phyloP scores from a whole-genome alignment of 2,888 invertebrate species.

The Perithous albicinctus region DNA sequence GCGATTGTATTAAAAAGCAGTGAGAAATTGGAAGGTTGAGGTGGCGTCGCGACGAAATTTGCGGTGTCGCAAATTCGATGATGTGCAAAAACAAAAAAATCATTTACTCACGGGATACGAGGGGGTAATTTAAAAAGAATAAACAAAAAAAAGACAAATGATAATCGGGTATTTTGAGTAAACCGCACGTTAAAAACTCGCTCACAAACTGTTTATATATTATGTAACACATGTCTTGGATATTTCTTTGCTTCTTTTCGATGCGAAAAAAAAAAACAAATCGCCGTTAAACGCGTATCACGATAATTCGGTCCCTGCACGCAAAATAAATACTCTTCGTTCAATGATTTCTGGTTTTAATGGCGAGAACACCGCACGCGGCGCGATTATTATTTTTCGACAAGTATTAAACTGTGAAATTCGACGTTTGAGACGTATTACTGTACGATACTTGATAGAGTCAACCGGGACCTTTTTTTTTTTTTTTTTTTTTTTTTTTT shows the following conservation, averaged over 20 bases:
- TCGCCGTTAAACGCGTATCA: slow-evolving; percentile 5
- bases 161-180: slow-evolving; percentile 29
- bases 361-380: slow-evolving; percentile 15
- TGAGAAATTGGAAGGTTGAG: not conserved
- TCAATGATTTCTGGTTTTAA: slow-evolving; percentile 6
- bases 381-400: slow-evolving; percentile 65
- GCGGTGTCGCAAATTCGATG: not conserved
- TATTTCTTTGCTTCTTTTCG: slow-evolving; percentile 35
- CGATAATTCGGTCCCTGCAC: slow-evolving; percentile 27
- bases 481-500: slow-evolving; percentile 48
- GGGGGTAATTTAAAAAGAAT: slow-evolving; percentile 9
- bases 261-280: not conserved
- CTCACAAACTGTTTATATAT: slow-evolving; percentile 56
- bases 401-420: slow-evolving; percentile 70
- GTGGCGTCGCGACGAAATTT: slow-evolving; percentile 1
- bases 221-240: slow-evolving; percentile 37
- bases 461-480: slow-evolving; percentile 54
- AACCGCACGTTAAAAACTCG: slow-evolving; percentile 47
- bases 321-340: slow-evolving; percentile 41
- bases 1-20: slow-evolving; percentile 33
- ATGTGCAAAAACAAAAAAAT: slow-evolving; percentile 54
- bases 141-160: not conserved
- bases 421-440: slow-evolving; percentile 72
- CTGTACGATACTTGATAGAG: slow-evolving; percentile 73
- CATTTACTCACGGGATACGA: slow-evolving; percentile 25